phyloP scores from a whole-genome alignment of 2,113 vertebrate genomes.

The Oncorhynchus gorbuscha region DNA sequence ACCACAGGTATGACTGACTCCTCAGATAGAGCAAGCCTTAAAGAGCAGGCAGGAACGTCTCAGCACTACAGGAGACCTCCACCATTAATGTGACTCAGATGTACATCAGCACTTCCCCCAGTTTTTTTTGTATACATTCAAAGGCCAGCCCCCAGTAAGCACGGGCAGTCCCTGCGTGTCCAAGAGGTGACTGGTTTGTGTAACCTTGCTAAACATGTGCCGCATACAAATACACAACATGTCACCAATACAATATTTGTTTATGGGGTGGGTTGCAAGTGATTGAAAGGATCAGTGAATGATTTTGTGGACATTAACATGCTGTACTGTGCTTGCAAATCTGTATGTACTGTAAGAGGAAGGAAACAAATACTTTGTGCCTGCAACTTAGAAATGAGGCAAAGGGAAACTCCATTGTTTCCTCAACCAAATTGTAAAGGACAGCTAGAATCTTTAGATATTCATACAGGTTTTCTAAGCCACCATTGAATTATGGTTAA shows the following conservation, averaged over 20 bases:
- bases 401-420: neutral
- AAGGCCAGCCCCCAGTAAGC: conserved; percentile 13
- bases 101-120: conserved; percentile 6
- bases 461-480: neutral
- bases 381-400: neutral
- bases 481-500: neutral
- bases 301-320: neutral
- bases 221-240: conserved; percentile 8
- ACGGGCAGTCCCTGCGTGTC: conserved; percentile 8
- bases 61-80: conserved; percentile 20
- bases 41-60: conserved; percentile 39
- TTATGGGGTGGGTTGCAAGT: conserved; percentile 1
- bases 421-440: neutral
- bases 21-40: conserved; percentile 16
- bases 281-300: neutral
- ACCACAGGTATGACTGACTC: conserved; percentile 1
- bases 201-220: conserved; percentile 19
- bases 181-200: conserved; percentile 19
- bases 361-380: neutral
- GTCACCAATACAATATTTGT: conserved; percentile 7
- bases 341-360: neutral
- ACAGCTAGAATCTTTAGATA: neutral
- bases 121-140: conserved; percentile 16
- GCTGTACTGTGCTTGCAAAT: neutral
- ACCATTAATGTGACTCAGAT: conserved; percentile 62